These are phyloP conservation scores for Holacanthus passer DNA, from an alignment of 2,113 vertebrate genomes.

Conservation along the genomic window DNA sequence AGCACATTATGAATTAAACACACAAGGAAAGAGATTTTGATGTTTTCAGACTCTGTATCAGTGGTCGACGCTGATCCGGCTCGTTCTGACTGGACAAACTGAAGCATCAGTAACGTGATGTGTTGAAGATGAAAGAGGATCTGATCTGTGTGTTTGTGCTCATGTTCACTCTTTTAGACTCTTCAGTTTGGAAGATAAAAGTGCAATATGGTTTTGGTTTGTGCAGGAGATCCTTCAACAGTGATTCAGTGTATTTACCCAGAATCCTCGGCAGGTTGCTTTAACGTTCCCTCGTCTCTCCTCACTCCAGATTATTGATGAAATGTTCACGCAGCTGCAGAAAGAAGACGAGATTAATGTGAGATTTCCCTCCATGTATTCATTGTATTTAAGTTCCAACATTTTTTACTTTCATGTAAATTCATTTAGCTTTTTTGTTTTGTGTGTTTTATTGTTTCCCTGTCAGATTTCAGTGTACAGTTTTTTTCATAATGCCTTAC, in stretches of 20 bases:
- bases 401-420: conserved; percentile 46
- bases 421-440: conserved; percentile 30
- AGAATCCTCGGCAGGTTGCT: conserved; percentile 10
- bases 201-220: conserved; percentile 32
- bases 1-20: neutral
- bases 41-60: neutral
- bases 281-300: neutral
- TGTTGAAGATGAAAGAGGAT: too few species aligned
- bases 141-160: neutral
- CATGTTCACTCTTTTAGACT: neutral
- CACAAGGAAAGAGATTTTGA: neutral
- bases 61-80: too few species aligned
- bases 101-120: too few species aligned
- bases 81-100: neutral
- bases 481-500: conserved; percentile 69
- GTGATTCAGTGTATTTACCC: neutral
- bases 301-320: conserved; percentile 21
- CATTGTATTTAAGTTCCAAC: conserved; percentile 27
- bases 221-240: neutral
- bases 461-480: conserved; percentile 58
- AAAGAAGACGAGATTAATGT: conserved; percentile 2
- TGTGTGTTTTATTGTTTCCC: neutral
- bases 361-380: neutral
- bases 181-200: neutral
- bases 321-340: neutral